These are phyloP conservation scores for Hipparchia semele DNA, from an alignment of 2,888 invertebrate genomes.

Conservation along the genomic window DNA sequence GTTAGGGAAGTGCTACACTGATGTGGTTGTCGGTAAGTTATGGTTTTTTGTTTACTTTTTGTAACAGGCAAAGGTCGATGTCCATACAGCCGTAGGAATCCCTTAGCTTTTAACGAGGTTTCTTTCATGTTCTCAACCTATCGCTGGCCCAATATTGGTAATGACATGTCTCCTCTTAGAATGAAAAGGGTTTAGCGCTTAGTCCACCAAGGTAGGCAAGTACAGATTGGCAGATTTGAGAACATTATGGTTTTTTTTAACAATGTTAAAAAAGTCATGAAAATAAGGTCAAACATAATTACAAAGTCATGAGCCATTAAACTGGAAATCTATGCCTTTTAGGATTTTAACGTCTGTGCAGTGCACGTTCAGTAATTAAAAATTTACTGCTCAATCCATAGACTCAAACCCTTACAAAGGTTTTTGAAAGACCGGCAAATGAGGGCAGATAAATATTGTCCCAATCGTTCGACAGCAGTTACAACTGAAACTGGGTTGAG, in stretches of 20 bases:
- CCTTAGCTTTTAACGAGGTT: not conserved
- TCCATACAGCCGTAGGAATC: not conserved
- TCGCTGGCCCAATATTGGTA: too few species aligned
- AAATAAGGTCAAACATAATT: not conserved
- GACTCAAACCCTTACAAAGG: not conserved
- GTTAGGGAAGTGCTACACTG: slow-evolving; percentile 69
- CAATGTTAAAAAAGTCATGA: too few species aligned
- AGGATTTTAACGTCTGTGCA: not conserved
- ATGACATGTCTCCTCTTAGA: too few species aligned
- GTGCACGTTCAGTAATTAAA: not conserved
- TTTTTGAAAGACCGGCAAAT: not conserved
- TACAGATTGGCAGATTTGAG: too few species aligned
- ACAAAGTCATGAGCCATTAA: not conserved
- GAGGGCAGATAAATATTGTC: not conserved
- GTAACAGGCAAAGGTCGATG: slow-evolving; percentile 3
- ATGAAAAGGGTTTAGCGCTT: too few species aligned
- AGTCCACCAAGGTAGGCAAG: too few species aligned
- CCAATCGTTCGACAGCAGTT: not conserved
- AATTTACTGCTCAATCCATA: not conserved
- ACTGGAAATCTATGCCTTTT: not conserved
- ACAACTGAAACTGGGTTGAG: not conserved
- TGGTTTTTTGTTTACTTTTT: not conserved
- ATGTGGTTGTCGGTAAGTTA: slow-evolving; percentile 64
- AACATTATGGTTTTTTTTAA: too few species aligned
- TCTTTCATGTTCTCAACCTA: too few species aligned